These are phyloP conservation scores for Spinus pinus DNA, from an alignment of 2,797 vertebrate genomes.

Conservation along the genomic window DNA sequence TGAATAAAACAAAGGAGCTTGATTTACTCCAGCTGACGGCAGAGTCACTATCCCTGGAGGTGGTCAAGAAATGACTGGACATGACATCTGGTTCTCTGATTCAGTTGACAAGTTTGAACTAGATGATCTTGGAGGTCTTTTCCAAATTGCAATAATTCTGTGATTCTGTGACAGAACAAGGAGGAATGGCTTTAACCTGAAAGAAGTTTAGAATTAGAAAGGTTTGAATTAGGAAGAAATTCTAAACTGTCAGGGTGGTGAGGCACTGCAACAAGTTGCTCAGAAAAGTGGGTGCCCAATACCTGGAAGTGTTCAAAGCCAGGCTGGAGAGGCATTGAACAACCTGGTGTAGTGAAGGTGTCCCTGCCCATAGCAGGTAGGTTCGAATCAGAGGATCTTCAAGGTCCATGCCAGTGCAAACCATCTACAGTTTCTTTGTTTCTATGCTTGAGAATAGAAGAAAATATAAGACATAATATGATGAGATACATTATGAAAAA, in stretches of 20 bases:
- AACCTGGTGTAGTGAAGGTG: no score
- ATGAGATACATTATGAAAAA: background rate
- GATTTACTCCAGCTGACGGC: accelerated
- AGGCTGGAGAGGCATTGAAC: background rate
- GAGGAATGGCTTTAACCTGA: background rate
- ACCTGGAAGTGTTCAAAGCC: background rate
- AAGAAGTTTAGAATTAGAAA: background rate
- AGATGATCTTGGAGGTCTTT: background rate
- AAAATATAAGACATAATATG: background rate
- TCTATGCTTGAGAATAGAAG: background rate
- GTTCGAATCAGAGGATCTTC: background rate
- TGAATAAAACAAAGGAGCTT: background rate
- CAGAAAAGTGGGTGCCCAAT: background rate
- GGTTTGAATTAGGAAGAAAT: background rate
- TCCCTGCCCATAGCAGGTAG: no score
- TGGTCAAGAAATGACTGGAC: background rate
- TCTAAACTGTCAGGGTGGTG: background rate
- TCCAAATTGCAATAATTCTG: background rate
- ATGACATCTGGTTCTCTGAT: background rate
- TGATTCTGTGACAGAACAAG: background rate
- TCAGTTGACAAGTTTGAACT: background rate
- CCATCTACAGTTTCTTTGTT: background rate
- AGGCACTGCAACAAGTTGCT: background rate
- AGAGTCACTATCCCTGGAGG: background rate
- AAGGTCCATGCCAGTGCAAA: background rate